Evolutionary conservation across 2,113 vertebrate species (phyloP), one percentile per base, ranked within the genome.

Genomic region (Puntigrus tetrazona): DNA sequence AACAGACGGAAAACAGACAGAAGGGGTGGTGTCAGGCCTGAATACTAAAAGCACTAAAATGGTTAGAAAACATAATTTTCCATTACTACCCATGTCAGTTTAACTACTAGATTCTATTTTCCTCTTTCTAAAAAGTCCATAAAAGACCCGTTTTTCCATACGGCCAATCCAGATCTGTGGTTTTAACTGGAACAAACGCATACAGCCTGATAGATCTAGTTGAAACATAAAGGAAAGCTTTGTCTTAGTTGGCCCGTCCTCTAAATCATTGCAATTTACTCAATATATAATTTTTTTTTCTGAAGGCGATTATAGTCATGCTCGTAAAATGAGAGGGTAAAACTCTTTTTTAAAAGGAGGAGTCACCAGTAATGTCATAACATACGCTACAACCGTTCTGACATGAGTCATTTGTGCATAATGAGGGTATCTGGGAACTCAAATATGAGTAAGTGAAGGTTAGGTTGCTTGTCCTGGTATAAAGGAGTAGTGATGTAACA

Each of bases 1-100:
- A 50, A 85, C 86, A 88, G 88, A 89, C 70, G 63, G 70, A 75
- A 79, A 90, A 70, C 67, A 59, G 67, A 84, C 45, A 67, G 82
- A 69, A 75, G 61, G 36, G 31, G 76, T 47, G 73, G 81, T 88
- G 80, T 85, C 91, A 78, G 86, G 77, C 89, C 69, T 14, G 52
- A 59, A 76, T 55, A 41, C 50, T 45, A 47, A 72, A 69, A 65
- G 14, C 16, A 31, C 29, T 36, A 52, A 79, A 83, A 22, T 16
- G 47, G 20, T 78, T 45, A 38, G 61, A 73, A 70, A 52, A 52
- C 18, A 63, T 41, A 4, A 80, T 85, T 80, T 73, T 13, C 27
- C 67, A 50, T 59, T 47, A 72, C 11, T 41, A 57, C 8, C 43
- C 45, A 47, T 41, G 50, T 59, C 52, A 45, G 78, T 41, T 80